Conservation (phyloP, 2,113 vertebrate species). For the Tychaedon coryphoeus region DNA sequence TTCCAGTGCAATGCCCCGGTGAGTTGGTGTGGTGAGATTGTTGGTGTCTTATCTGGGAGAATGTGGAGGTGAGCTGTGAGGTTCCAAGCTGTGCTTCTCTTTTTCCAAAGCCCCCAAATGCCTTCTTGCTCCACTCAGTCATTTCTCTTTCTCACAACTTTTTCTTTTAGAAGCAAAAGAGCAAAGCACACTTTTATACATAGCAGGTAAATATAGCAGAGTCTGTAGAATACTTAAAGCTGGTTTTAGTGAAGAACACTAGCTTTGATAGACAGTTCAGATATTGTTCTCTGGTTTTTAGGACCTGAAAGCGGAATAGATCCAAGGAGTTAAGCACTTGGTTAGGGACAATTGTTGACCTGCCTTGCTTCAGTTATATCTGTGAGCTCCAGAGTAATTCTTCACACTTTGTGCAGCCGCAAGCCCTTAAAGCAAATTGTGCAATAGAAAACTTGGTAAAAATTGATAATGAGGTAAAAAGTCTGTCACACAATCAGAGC, state of each 20-base stretch:
- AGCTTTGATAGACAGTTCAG: neutral
- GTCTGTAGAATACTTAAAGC: neutral
- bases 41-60: neutral
- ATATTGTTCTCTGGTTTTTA: neutral
- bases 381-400: neutral
- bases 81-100: neutral
- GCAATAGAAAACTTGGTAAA: neutral
- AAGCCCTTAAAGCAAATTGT: neutral
- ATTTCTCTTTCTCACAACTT: neutral
- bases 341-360: neutral
- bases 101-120: neutral
- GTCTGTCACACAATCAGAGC: neutral
- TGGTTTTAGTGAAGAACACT: neutral
- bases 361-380: neutral
- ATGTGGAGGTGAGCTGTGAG: fast-evolving
- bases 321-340: neutral
- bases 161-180: neutral
- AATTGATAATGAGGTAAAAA: neutral
- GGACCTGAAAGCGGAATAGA: neutral
- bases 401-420: neutral
- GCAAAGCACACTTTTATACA: neutral
- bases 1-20: neutral
- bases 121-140: neutral
- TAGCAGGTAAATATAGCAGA: neutral
- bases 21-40: neutral